Evolutionary conservation across 2,888 invertebrate genomes (phyloP).

Genomic region (Lochmaea capreae): DNA sequence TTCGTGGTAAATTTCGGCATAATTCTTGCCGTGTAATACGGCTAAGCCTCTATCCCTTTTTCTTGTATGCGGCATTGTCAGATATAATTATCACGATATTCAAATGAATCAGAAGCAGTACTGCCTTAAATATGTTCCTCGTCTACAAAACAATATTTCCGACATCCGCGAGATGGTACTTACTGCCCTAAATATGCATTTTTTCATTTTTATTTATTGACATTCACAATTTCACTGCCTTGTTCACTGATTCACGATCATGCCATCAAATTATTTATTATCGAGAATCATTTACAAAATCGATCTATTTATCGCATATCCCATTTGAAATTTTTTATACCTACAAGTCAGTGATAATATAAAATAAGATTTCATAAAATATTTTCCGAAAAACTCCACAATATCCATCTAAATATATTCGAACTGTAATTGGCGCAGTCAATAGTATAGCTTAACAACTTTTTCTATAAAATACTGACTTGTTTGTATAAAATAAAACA

Average conservation of each 20-base stretch:
- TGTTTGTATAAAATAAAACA: constrained; percentile 23
- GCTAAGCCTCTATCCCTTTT: too few relatives aligned
- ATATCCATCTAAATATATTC: too few relatives aligned
- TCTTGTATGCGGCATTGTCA: too few relatives aligned
- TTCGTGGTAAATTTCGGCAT: too few relatives aligned
- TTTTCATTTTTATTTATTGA: constrained; percentile 53
- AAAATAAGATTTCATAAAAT: neutral
- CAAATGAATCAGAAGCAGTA: too few relatives aligned
- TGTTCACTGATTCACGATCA: constrained; percentile 55
- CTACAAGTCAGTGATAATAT: neutral
- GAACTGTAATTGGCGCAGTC: neutral
- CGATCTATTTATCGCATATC: neutral
- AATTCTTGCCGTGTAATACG: too few relatives aligned
- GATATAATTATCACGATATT: too few relatives aligned
- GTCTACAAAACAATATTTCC: too few relatives aligned
- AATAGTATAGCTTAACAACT: neutral
- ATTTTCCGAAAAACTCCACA: too few relatives aligned
- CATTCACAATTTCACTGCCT: constrained; percentile 61
- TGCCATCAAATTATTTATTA: constrained; percentile 56
- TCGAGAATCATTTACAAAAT: constrained; percentile 27
- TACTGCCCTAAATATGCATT: neutral
- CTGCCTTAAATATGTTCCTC: too few relatives aligned
- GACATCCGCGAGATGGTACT: neutral
- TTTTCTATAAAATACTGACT: neutral
- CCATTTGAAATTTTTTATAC: neutral